Conservation (phyloP, 2,888 invertebrate genomes). For the Cerceris rybyensis region DNA sequence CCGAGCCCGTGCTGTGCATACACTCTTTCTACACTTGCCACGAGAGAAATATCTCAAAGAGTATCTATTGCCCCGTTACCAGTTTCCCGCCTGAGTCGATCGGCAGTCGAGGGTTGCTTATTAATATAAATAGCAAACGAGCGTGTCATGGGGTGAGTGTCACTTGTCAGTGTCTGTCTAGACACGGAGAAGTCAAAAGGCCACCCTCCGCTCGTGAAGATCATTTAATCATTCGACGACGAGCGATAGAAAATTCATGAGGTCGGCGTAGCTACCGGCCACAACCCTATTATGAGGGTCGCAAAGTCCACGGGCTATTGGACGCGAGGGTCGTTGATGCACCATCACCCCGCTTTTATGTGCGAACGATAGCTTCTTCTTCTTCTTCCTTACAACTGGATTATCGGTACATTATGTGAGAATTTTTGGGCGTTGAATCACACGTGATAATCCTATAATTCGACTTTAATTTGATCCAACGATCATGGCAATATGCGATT, state of each 20-base stretch:
- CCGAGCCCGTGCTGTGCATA: too few relatives aligned
- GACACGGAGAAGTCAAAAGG: constrained; percentile 69
- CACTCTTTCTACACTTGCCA: too few relatives aligned
- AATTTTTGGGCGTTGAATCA: constrained; percentile 72
- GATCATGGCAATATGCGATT: background rate
- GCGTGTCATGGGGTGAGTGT: constrained; percentile 37
- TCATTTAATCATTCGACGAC: constrained; percentile 75
- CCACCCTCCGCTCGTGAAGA: constrained; percentile 60
- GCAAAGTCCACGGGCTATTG: constrained; percentile 43
- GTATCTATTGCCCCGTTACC: too few relatives aligned
- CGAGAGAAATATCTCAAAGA: too few relatives aligned
- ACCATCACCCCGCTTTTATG: constrained; percentile 54
- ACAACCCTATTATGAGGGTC: constrained; percentile 64
- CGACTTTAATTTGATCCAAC: constrained; percentile 78
- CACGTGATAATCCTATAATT: constrained; percentile 74
- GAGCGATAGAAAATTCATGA: constrained; percentile 78
- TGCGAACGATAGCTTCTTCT: constrained; percentile 61
- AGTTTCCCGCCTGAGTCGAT: background rate
- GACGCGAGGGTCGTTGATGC: constrained; percentile 50
- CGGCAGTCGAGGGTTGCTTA: constrained; percentile 6
- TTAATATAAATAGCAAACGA: constrained; percentile 78
- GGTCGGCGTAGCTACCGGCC: constrained; percentile 57
- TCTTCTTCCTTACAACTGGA: constrained; percentile 60
- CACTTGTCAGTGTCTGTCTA: constrained; percentile 61
- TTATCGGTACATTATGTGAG: constrained; percentile 57